Percentiles rank a stretch among this genome's conserved stretches.
phyloP scores from a whole-genome alignment of 2,113 vertebrate genomes.

The Felis catus region DNA sequence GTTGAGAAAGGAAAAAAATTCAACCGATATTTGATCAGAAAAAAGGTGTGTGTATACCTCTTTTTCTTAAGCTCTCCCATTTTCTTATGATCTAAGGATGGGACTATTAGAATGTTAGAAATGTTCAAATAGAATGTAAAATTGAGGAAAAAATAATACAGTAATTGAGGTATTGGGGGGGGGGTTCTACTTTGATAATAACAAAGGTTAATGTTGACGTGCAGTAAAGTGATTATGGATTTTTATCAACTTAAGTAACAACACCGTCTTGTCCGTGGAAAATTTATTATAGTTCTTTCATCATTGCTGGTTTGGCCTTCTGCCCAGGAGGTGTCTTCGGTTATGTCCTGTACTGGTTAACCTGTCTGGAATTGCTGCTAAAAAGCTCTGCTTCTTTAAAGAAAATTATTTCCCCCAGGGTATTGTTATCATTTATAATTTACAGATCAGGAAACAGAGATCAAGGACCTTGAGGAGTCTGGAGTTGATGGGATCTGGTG shows the following conservation, averaged over 20 bases:
- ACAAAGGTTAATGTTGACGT: slow-evolving; percentile 3
- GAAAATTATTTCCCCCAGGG: neutral
- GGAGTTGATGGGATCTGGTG: neutral
- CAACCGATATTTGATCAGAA: neutral
- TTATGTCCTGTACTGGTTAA: neutral
- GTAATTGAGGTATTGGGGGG: neutral
- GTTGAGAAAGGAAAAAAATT: neutral
- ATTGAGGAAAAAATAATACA: neutral
- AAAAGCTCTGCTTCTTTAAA: neutral
- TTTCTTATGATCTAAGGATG: neutral
- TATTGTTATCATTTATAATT: slow-evolving; percentile 18
- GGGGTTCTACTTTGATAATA: neutral
- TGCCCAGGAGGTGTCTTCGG: neutral
- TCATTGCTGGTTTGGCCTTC: slow-evolving; percentile 6
- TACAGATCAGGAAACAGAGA: neutral
- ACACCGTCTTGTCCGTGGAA: neutral
- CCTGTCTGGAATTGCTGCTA: neutral
- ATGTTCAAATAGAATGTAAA: neutral
- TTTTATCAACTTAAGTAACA: slow-evolving; percentile 46
- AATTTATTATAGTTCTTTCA: slow-evolving; percentile 5
- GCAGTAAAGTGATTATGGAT: neutral
- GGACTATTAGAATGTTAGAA: neutral
- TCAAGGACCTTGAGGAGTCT: neutral
- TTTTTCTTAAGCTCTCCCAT: neutral
- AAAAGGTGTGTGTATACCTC: neutral